A percentile compares a stretch with the other conserved stretches of the same genome.
Conservation (phyloP, 2,113 vertebrate species). For the Trinectes maculatus region DNA sequence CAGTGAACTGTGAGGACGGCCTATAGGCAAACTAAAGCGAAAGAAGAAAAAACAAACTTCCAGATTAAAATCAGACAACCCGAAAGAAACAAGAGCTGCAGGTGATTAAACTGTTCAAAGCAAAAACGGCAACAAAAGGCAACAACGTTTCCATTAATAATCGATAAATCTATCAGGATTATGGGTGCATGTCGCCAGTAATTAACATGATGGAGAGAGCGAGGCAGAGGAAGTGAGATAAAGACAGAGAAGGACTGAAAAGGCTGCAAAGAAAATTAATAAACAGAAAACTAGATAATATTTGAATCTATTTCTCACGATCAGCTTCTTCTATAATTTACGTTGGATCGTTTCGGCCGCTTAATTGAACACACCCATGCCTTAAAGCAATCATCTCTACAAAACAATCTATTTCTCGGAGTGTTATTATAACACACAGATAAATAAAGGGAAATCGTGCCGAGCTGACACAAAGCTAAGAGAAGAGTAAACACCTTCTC, state of each 20-base stretch:
- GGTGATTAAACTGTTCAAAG: constrained; percentile 3
- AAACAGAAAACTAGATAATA: neutral
- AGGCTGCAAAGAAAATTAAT: neutral
- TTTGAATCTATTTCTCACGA: neutral
- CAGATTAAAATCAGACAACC: constrained; percentile 9
- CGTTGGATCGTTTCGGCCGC: constrained; percentile 17
- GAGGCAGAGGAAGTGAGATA: constrained; percentile 2
- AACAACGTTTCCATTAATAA: too few relatives aligned
- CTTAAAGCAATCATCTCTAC: constrained; percentile 25
- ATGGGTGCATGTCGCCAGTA: too few relatives aligned
- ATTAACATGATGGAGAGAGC: neutral
- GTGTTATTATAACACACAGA: constrained; percentile 22
- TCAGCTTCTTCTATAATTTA: constrained; percentile 7
- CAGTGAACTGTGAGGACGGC: neutral
- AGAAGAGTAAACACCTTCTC: neutral
- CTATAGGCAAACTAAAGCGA: neutral
- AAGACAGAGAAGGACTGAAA: constrained; percentile 9
- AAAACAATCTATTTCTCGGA: constrained; percentile 23
- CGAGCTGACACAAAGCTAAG: too few relatives aligned
- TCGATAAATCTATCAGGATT: too few relatives aligned
- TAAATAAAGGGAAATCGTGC: too few relatives aligned
- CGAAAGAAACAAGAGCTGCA: neutral
- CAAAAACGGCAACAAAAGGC: too few relatives aligned
- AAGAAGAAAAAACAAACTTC: neutral
- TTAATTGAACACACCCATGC: constrained; percentile 25